Evolutionary conservation across 2,888 invertebrate species (phyloP).

Genomic region (Rhaphigaster nebulosa): DNA sequence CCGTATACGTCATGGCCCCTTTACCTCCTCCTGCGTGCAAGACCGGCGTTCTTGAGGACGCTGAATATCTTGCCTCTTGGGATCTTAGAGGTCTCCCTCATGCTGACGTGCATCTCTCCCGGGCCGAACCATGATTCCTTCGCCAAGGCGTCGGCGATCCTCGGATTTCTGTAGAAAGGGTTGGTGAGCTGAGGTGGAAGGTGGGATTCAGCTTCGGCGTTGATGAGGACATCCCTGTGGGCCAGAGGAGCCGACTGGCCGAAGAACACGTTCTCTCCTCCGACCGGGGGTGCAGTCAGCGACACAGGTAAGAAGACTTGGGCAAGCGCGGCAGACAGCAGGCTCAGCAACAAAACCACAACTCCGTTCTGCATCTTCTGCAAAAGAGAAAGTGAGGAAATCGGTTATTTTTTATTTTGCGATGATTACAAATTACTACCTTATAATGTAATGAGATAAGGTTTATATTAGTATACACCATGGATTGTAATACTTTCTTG

Average conservation of each 20-base stretch:
- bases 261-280: constrained; percentile 22
- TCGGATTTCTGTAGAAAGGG: constrained; percentile 83
- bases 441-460: no score
- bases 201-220: constrained; percentile 79
- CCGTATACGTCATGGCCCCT: neutral
- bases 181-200: constrained; percentile 80
- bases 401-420: neutral
- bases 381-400: neutral
- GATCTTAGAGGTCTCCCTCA: constrained; percentile 86
- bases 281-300: constrained; percentile 41
- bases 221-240: constrained; percentile 81
- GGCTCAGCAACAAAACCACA: neutral
- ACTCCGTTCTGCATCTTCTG: constrained; percentile 53
- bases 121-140: constrained; percentile 78
- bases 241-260: constrained; percentile 47
- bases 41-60: constrained; percentile 81
- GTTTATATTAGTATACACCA: no score
- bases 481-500: no score
- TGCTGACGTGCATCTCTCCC: constrained; percentile 72
- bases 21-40: constrained; percentile 68
- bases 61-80: constrained; percentile 82
- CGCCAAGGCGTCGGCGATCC: constrained; percentile 80
- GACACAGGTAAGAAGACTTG: constrained; percentile 48
- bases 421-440: no score
- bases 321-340: constrained; percentile 1